Conservation (phyloP, 1,140 invertebrate genomes). For the Diorhabda carinulata region DNA sequence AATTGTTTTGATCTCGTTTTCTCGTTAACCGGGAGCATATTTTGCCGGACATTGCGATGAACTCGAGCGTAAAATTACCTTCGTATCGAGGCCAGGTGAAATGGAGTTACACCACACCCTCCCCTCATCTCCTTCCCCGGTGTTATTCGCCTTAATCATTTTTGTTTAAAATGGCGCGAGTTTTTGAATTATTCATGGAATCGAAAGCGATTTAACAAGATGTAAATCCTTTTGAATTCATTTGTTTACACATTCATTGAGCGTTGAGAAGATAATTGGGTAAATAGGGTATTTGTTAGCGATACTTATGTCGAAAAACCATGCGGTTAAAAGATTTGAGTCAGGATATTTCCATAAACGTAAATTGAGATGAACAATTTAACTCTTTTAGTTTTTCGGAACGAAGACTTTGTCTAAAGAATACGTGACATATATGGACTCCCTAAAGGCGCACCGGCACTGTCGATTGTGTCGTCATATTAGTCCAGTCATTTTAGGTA, state of each 20-base stretch:
- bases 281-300: constrained; percentile 9
- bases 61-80: constrained; percentile 12
- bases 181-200: constrained; percentile 16
- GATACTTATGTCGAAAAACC: neutral
- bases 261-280: neutral
- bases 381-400: too few species aligned
- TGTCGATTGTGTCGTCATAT: too few species aligned
- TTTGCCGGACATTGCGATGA: constrained; percentile 13
- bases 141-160: constrained; percentile 10
- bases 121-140: neutral
- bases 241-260: constrained; percentile 14
- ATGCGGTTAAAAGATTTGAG: too few species aligned
- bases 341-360: too few species aligned
- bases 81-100: constrained; percentile 15
- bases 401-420: too few species aligned
- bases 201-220: constrained; percentile 8
- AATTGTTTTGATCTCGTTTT: constrained; percentile 17
- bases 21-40: constrained; percentile 16
- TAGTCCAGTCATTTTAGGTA: too few species aligned
- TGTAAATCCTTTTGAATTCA: constrained; percentile 13
- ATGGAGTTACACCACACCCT: neutral
- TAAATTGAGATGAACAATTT: too few species aligned
- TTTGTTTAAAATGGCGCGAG: constrained; percentile 10
- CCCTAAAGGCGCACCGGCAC: too few species aligned
- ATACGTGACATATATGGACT: too few species aligned